A percentile compares a stretch with the other conserved stretches of the same genome.
Conservation (phyloP, 1,140 invertebrate species). For the Diabrotica virgifera region DNA sequence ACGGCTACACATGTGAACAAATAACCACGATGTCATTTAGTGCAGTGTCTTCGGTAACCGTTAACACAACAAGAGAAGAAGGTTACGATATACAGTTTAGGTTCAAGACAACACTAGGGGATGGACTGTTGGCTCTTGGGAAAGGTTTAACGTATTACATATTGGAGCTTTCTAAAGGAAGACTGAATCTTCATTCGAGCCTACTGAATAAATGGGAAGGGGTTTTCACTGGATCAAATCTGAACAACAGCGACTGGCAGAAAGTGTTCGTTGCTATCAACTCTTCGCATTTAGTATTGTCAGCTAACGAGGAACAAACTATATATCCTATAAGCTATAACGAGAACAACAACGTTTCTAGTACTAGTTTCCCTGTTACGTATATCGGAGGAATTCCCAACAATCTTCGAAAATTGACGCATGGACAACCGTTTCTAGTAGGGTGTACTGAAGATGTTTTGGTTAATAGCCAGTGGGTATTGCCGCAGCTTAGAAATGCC, state of each 20-base stretch:
- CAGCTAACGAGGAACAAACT: conserved; percentile 84
- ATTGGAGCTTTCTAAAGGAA: conserved; percentile 74
- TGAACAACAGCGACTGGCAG: conserved; percentile 86
- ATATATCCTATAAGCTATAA: conserved; percentile 73
- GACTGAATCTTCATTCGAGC: conserved; percentile 81
- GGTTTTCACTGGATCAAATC: conserved; percentile 75
- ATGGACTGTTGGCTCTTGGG: conserved; percentile 81
- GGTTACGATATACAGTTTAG: conserved; percentile 85
- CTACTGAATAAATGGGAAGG: conserved; percentile 86
- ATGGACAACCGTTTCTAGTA: conserved; percentile 73
- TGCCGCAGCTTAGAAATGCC: conserved; percentile 29
- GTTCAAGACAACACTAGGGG: conserved; percentile 85
- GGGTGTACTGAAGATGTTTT: conserved; percentile 90
- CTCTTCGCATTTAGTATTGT: conserved; percentile 77
- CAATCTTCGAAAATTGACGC: conserved; percentile 63
- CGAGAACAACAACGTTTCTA: conserved; percentile 68
- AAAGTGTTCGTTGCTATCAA: conserved; percentile 84
- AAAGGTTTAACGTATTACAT: conserved; percentile 80
- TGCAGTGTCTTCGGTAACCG: conserved; percentile 70
- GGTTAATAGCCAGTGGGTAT: conserved; percentile 78
- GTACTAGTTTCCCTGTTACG: conserved; percentile 77
- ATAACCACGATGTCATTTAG: conserved; percentile 86
- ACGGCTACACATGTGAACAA: conserved; percentile 73
- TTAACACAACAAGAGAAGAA: conserved; percentile 76
- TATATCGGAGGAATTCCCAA: conserved; percentile 73